These are phyloP conservation scores for Cervus canadensis DNA, from an alignment of 2,113 vertebrate genomes.

Conservation along the genomic window DNA sequence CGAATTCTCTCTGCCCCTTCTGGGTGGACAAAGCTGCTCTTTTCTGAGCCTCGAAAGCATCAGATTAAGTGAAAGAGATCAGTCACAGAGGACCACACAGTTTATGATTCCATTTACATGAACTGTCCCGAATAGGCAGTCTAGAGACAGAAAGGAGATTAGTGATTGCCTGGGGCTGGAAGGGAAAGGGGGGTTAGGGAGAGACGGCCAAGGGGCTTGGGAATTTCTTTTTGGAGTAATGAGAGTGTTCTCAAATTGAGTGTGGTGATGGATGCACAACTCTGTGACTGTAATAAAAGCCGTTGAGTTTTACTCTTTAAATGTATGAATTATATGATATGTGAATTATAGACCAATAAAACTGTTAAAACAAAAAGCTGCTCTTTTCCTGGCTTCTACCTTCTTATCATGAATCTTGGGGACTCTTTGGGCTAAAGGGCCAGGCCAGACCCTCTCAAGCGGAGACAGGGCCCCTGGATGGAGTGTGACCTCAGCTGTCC, in stretches of 20 bases:
- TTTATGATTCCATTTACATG: neutral
- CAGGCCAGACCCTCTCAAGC: neutral
- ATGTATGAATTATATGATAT: neutral
- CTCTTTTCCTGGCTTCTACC: neutral
- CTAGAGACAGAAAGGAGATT: neutral
- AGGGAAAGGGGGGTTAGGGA: too few species aligned
- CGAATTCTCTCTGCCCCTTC: neutral
- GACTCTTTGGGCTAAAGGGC: neutral
- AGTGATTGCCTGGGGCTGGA: neutral
- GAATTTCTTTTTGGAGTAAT: neutral
- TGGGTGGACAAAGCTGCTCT: neutral
- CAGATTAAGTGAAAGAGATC: neutral
- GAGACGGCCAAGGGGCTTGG: neutral
- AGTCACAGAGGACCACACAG: neutral
- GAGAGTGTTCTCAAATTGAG: conserved; percentile 21
- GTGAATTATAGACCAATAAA: conserved; percentile 5
- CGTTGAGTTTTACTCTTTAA: neutral
- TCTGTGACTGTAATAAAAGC: neutral
- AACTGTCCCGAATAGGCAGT: neutral
- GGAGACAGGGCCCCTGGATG: neutral
- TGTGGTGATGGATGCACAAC: neutral
- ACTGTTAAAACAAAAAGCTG: neutral
- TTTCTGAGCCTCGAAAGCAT: neutral
- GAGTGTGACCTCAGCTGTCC: neutral
- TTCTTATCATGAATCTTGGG: neutral